Percentiles rank a stretch among this genome's conserved stretches.
Conservation (phyloP, 2,888 invertebrate genomes). For the Molorchus minor region DNA sequence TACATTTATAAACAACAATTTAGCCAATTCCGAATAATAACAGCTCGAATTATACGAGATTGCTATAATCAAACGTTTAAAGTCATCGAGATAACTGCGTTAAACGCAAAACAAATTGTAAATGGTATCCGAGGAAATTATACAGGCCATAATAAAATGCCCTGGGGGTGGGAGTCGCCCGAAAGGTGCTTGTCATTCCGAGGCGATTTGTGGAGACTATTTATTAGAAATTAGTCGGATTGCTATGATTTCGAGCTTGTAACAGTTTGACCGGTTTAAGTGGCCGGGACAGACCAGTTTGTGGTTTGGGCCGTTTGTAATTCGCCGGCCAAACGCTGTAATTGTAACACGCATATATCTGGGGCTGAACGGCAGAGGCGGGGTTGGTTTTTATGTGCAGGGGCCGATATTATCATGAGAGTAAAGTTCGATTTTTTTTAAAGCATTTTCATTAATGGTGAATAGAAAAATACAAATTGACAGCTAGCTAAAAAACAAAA, state of each 20-base stretch:
- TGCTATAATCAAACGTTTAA: conserved; percentile 63
- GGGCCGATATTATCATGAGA: not conserved
- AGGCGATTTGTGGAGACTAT: conserved; percentile 63
- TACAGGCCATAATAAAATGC: conserved; percentile 47
- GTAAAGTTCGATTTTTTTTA: too few species aligned
- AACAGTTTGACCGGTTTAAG: conserved; percentile 46
- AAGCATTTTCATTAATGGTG: too few species aligned
- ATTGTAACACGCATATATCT: conserved; percentile 36
- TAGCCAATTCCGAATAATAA: conserved; percentile 60
- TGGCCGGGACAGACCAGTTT: conserved; percentile 45
- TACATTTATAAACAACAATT: conserved; percentile 62
- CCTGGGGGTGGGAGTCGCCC: conserved; percentile 34
- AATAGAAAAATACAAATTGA: too few species aligned
- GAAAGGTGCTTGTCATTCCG: conserved; percentile 60
- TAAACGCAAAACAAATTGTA: conserved; percentile 63
- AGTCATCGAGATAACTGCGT: conserved; percentile 59
- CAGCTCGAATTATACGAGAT: conserved; percentile 62
- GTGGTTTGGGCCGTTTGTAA: conserved; percentile 39
- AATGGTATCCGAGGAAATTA: conserved; percentile 61
- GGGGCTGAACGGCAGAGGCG: conserved; percentile 27
- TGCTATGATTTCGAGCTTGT: conserved; percentile 65
- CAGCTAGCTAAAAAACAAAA: too few species aligned
- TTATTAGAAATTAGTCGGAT: conserved; percentile 70
- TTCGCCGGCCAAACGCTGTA: conserved; percentile 26
- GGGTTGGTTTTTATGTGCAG: not conserved